These are phyloP conservation scores for Cricetomys ansorgei DNA, from an alignment of 2,113 vertebrate genomes.

Conservation along the genomic window DNA sequence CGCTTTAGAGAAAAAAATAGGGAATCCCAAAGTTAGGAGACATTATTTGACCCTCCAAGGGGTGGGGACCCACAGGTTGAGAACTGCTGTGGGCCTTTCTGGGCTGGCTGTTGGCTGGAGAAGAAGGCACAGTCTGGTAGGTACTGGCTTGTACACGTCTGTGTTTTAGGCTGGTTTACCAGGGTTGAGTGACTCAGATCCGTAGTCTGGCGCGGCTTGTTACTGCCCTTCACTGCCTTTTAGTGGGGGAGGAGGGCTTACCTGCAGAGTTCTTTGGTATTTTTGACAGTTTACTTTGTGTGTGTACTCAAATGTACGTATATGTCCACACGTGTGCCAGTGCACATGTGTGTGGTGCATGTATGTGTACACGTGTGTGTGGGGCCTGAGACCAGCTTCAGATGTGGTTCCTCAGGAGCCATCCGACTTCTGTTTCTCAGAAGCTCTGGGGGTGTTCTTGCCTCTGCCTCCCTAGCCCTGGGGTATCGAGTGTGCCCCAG, in stretches of 20 bases:
- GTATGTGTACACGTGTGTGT: background rate
- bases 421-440: background rate
- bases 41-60: too few relatives aligned
- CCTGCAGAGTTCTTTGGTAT: too few relatives aligned
- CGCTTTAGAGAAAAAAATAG: too few relatives aligned
- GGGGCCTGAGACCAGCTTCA: too few relatives aligned
- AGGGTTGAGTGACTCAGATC: background rate
- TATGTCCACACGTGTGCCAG: background rate
- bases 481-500: too few relatives aligned
- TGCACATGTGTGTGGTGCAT: too few relatives aligned
- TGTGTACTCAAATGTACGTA: background rate
- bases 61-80: too few relatives aligned
- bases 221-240: accelerated
- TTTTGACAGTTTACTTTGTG: too few relatives aligned
- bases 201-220: accelerated
- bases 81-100: too few relatives aligned
- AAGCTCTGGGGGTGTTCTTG: background rate
- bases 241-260: background rate
- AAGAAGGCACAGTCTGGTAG: accelerated
- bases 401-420: background rate
- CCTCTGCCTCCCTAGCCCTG: background rate
- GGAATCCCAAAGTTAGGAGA: too few relatives aligned
- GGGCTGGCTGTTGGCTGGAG: background rate
- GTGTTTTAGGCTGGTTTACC: background rate
- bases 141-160: background rate